Conservation (phyloP, 2,113 vertebrate species). For the Otus sunia region DNA sequence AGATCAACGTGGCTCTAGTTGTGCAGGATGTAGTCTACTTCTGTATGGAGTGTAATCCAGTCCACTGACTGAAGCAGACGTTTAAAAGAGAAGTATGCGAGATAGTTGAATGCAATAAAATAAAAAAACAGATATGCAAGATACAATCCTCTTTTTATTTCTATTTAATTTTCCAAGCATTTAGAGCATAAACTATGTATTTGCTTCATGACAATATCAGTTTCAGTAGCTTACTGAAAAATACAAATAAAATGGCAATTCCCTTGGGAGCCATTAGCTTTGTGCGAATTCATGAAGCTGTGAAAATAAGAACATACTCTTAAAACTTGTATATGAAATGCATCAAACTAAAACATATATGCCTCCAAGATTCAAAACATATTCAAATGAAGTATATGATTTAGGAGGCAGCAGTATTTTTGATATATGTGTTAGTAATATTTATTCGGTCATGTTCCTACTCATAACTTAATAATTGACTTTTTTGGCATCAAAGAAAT, state of each 20-base stretch:
- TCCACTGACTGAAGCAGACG: not conserved
- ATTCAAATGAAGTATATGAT: not conserved
- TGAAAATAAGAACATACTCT: not conserved
- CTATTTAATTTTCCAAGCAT: not conserved
- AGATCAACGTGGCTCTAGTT: not conserved
- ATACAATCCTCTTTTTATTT: not conserved
- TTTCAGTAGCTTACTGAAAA: not conserved
- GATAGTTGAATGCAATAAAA: not conserved
- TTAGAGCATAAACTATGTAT: not conserved
- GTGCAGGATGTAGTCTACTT: accelerated
- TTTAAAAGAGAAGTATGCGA: not conserved
- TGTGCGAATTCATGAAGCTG: not conserved
- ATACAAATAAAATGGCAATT: not conserved
- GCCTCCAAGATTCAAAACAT: not conserved
- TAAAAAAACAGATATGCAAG: not conserved
- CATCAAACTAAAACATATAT: not conserved
- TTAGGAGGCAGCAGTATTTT: not conserved
- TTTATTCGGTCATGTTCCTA: not conserved
- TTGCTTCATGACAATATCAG: not conserved
- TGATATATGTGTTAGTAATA: not conserved
- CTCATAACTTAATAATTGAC: not conserved
- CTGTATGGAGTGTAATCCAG: not conserved
- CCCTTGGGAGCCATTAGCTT: not conserved
- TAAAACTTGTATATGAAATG: not conserved
- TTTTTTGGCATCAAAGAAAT: not conserved